Conservation (phyloP, 2,888 invertebrate genomes). For the Troilus luridus region DNA sequence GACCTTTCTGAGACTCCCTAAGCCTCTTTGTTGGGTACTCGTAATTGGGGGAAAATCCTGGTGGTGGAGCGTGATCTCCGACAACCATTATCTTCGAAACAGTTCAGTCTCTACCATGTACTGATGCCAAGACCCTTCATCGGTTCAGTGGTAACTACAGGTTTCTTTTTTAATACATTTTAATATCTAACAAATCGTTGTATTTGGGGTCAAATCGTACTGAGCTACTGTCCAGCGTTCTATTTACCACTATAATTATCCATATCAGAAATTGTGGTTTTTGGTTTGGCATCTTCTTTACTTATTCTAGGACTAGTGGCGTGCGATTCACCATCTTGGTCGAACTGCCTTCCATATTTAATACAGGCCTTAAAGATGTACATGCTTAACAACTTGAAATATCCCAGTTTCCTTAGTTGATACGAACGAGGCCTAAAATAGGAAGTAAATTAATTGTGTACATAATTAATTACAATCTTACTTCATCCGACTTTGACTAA, state of each 20-base stretch:
- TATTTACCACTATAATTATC: not conserved
- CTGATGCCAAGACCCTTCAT: no score
- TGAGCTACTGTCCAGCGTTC: no score
- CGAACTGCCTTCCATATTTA: not conserved
- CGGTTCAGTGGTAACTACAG: no score
- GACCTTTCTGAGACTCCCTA: no score
- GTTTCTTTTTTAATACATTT: no score
- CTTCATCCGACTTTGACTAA: not conserved
- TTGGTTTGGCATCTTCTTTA: not conserved
- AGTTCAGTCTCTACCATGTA: no score
- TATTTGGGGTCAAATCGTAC: no score
- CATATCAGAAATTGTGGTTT: not conserved
- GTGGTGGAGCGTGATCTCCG: no score
- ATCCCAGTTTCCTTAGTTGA: not conserved
- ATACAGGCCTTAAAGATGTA: not conserved
- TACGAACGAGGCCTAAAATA: conserved; percentile 5
- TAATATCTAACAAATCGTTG: no score
- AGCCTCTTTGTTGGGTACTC: no score
- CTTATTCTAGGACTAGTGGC: not conserved
- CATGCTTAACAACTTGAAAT: not conserved
- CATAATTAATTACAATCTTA: not conserved
- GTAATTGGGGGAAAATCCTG: no score
- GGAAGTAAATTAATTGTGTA: not conserved
- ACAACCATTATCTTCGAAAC: no score
- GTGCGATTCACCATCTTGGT: not conserved